A percentile compares a stretch with the other conserved stretches of the same genome.
Evolutionary conservation across 2,113 vertebrate genomes (phyloP).

Genomic region (Phalacrocorax brasilianus): DNA sequence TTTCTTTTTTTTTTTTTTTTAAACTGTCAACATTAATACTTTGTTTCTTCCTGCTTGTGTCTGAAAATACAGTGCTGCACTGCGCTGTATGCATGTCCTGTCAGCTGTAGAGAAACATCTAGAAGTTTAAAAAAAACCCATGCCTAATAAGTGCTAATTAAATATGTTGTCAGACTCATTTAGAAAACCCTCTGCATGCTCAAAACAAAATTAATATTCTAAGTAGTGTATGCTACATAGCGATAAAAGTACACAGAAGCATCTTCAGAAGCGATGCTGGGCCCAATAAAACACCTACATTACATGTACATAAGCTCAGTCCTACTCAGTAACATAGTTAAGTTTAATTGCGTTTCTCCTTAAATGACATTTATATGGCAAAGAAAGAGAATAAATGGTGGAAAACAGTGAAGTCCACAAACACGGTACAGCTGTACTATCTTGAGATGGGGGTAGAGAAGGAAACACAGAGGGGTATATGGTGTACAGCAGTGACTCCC

Average conservation of each 20-base stretch:
- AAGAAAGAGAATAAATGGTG: background rate
- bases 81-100: background rate
- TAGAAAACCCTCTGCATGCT: background rate
- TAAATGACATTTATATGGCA: background rate
- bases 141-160: background rate
- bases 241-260: background rate
- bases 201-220: background rate
- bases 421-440: background rate
- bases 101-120: background rate
- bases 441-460: background rate
- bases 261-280: background rate
- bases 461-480: rapidly evolving
- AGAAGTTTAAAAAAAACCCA: background rate
- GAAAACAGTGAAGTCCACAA: background rate
- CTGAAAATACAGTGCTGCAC: background rate
- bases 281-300: background rate
- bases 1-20: background rate
- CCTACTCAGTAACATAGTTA: background rate
- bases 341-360: background rate
- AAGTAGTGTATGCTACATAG: background rate
- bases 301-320: background rate
- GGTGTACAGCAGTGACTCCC: background rate
- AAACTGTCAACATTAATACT: conserved; percentile 53
- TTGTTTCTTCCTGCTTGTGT: conserved; percentile 49
- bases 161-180: background rate